phyloP scores from a whole-genome alignment of 2,888 invertebrate genomes.

The Rhamphomyia laevipes region DNA sequence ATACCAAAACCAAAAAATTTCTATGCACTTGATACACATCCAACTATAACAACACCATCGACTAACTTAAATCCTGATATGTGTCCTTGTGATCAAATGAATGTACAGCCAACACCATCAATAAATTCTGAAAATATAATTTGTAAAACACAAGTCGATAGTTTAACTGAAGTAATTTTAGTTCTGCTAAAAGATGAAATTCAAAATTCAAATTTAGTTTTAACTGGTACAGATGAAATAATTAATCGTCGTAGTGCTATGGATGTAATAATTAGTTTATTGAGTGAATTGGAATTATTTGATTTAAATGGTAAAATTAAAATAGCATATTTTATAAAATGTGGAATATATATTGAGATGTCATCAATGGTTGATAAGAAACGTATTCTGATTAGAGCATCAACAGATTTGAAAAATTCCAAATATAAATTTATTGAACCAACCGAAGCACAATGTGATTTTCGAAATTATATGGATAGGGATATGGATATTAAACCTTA shows the following conservation, averaged over 20 bases:
- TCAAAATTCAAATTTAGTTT: neutral
- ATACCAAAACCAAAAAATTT: neutral
- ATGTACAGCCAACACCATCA: neutral
- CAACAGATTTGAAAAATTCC: neutral
- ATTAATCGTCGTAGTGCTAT: neutral
- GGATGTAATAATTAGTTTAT: neutral
- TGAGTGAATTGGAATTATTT: neutral
- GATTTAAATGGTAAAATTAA: constrained; percentile 5
- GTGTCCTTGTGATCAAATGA: neutral
- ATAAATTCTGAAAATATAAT: neutral
- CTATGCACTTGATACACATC: too few relatives aligned
- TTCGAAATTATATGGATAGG: too few relatives aligned
- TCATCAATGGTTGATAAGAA: constrained; percentile 1
- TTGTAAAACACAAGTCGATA: neutral
- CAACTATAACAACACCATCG: too few relatives aligned
- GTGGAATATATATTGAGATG: constrained; percentile 5
- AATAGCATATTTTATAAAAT: neutral
- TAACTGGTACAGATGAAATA: neutral
- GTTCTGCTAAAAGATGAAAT: neutral
- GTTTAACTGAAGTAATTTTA: neutral
- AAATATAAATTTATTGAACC: neutral
- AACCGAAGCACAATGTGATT: neutral
- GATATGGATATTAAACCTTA: too few relatives aligned
- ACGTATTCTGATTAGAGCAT: constrained; percentile 2
- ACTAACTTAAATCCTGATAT: neutral